phyloP scores from a whole-genome alignment of 2,797 vertebrate species.

The Bovichtus diacanthus region DNA sequence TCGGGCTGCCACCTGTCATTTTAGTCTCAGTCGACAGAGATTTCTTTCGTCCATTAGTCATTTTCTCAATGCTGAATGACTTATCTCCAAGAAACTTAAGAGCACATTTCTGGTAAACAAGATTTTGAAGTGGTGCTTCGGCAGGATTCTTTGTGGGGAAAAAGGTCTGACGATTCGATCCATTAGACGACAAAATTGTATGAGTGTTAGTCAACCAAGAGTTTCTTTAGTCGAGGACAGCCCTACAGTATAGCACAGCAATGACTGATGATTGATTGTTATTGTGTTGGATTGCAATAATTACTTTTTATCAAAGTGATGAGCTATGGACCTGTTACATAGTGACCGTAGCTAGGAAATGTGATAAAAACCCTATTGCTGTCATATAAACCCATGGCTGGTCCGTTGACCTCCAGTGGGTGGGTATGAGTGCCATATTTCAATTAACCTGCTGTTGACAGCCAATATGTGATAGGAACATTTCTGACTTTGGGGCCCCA shows the following conservation, averaged over 20 bases:
- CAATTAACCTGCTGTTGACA: neutral
- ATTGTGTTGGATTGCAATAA: neutral
- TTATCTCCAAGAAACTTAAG: too few species aligned
- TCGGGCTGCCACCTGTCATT: too few species aligned
- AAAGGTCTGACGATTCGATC: too few species aligned
- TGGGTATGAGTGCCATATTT: neutral
- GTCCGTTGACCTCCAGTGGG: neutral
- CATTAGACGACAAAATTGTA: too few species aligned
- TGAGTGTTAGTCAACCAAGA: too few species aligned
- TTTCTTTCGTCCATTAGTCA: too few species aligned
- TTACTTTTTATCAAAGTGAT: neutral
- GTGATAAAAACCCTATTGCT: slow-evolving; percentile 5
- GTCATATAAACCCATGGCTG: slow-evolving; percentile 1
- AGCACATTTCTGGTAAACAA: neutral
- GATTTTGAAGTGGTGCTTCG: too few species aligned
- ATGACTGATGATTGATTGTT: neutral
- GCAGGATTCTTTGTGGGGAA: too few species aligned
- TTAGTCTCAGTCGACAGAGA: too few species aligned
- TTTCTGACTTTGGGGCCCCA: neutral
- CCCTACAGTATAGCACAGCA: too few species aligned
- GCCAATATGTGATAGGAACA: neutral
- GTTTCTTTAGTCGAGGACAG: too few species aligned
- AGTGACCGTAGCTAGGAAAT: neutral
- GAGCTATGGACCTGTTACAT: neutral
- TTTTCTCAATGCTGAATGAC: too few species aligned